phyloP scores from a whole-genome alignment of 2,888 invertebrate genomes.

The Athripsodes cinereus region DNA sequence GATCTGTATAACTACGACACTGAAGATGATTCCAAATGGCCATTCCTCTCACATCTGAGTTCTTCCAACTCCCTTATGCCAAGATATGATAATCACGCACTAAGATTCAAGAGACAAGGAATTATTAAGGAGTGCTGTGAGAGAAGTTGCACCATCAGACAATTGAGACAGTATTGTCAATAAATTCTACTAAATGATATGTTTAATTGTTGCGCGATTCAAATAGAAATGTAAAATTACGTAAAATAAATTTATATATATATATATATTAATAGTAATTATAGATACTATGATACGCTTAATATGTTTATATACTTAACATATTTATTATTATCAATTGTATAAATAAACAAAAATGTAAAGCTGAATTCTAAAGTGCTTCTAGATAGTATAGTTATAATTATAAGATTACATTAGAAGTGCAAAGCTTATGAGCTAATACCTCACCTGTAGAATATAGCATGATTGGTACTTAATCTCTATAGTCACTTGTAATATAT shows the following conservation, averaged over 20 bases:
- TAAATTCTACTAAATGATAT: no score
- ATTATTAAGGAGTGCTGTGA: constrained; percentile 42
- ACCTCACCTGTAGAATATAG: no score
- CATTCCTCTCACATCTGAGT: constrained; percentile 11
- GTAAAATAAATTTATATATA: no score
- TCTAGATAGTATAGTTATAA: not conserved
- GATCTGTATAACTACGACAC: constrained; percentile 1
- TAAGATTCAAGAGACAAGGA: constrained; percentile 31
- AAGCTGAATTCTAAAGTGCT: not conserved
- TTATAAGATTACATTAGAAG: no score
- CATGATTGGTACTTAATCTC: no score
- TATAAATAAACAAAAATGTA: not conserved
- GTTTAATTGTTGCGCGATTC: no score
- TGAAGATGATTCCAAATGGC: constrained; percentile 11
- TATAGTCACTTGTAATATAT: no score
- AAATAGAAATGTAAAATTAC: no score
- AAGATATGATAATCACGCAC: constrained; percentile 9
- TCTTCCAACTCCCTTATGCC: constrained; percentile 8
- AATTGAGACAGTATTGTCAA: constrained; percentile 37
- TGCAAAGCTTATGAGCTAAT: no score
- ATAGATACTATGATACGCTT: not conserved
- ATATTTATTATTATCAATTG: not conserved
- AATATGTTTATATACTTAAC: not conserved
- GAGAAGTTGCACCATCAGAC: constrained; percentile 36
- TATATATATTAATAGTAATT: no score